Evolutionary conservation across 2,888 invertebrate genomes (phyloP), one percentile per base, ranked within the genome.

Genomic region (Cheilosia variabilis): DNA sequence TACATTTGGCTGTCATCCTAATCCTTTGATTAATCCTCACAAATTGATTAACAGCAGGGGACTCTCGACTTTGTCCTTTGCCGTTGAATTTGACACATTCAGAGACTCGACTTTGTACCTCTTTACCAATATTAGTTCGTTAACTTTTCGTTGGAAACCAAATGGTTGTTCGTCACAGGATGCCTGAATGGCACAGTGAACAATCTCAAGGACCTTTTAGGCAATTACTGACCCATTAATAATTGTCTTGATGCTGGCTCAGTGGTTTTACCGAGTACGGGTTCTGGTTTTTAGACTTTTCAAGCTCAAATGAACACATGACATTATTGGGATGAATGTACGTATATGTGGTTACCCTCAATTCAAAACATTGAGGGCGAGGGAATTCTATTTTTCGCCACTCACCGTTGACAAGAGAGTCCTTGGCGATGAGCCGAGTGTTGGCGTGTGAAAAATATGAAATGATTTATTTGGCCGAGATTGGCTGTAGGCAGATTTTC

Each of bases 191-290:
- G 41, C 34, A 52, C 34, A 19, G 9, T 68, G 83, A 65, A 57
- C 76, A 84, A 75, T 75, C 84, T 79, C 83, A 87, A 80, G 84
- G 71, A 75, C 84, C 55, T 71, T 57, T 2, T 22, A 76, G 76
- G 76, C 63, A 87, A 80, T 87, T 75, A 87, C 52, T 80, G 87
- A 87, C 75, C 87, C 83, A 84, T 87, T 87, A 87, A 79, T 87
- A 87, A 87, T 87, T 82, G 65, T 50, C 71, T 63, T 68, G 47
- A 41, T 52, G 31, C 41, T 63, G 43, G 57, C 31, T 69, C 10
- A 58, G 27, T 45, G 41, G 45, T 27, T 55, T 27, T 6, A 4
- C 3, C 13, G 47, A 24, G 4, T 13, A 37, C 13, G 7, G 19
- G 43, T 4, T 5, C 15, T 19, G 19, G 47, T 57, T 37, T 47